These are phyloP conservation scores for Danionella dracula DNA, from an alignment of 2,797 vertebrate genomes.

Conservation along the genomic window DNA sequence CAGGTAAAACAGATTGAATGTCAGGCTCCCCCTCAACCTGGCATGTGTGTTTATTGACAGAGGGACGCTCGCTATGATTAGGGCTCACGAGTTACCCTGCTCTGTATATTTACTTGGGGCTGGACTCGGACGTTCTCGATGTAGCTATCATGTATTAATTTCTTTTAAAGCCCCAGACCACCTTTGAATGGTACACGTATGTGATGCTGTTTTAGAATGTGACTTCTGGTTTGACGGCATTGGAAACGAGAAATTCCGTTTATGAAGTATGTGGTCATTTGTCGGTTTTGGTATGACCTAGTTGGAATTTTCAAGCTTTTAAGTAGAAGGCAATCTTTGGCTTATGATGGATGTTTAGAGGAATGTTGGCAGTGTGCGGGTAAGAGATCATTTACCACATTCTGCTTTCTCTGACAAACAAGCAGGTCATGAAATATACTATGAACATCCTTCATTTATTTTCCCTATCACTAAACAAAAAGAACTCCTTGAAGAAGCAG, in stretches of 20 bases:
- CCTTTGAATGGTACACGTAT: conserved; percentile 58
- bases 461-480: no score
- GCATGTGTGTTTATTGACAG: conserved; percentile 71
- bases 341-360: conserved; percentile 5
- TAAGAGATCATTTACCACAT: not conserved
- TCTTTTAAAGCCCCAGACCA: conserved; percentile 62
- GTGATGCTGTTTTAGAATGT: conserved; percentile 36
- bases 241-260: conserved; percentile 26
- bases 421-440: conserved; percentile 3
- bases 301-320: conserved; percentile 9
- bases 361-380: conserved; percentile 2
- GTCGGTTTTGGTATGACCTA: conserved; percentile 20
- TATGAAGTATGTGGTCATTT: conserved; percentile 29
- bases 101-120: conserved; percentile 72
- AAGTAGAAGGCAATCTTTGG: not conserved
- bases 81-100: conserved; percentile 48
- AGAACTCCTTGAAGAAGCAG: no score
- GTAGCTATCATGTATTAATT: conserved; percentile 67
- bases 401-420: not conserved
- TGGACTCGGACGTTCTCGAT: conserved; percentile 67
- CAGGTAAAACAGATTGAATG: conserved; percentile 61
- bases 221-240: conserved; percentile 58
- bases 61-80: conserved; percentile 65
- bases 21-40: conserved; percentile 58
- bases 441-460: no score